Conservation (phyloP, 2,797 vertebrate genomes). For the Remorina albescens region DNA sequence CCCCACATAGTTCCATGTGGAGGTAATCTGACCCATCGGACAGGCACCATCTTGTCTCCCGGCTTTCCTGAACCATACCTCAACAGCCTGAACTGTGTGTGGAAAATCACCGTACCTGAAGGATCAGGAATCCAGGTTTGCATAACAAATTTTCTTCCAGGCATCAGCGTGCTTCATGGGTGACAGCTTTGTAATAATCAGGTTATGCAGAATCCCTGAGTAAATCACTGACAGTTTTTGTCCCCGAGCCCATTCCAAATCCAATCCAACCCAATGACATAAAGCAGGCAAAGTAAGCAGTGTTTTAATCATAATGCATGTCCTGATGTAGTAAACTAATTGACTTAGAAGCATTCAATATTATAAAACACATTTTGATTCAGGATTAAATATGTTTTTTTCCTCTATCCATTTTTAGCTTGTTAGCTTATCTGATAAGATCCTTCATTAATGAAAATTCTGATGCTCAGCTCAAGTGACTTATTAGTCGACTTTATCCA, state of each 20-base stretch:
- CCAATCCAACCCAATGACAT: not conserved
- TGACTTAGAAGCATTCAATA: not conserved
- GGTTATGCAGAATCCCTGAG: not conserved
- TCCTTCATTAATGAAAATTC: not conserved
- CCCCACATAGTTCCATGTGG: constrained; percentile 98
- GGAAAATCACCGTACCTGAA: constrained; percentile 97
- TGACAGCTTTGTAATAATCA: not conserved
- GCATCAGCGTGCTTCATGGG: not conserved
- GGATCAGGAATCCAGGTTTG: constrained; percentile 97
- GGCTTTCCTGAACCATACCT: constrained; percentile 98
- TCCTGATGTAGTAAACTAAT: not conserved
- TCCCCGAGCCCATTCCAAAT: no score
- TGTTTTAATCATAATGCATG: not conserved
- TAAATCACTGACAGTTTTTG: not conserved
- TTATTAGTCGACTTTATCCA: not conserved
- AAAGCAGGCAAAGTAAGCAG: not conserved
- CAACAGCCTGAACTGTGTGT: constrained; percentile 98
- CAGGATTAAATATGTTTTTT: not conserved
- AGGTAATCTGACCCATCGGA: constrained; percentile 94
- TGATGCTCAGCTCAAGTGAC: not conserved
- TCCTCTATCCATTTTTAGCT: not conserved
- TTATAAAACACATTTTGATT: not conserved
- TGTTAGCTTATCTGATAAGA: not conserved
- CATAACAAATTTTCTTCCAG: not conserved
- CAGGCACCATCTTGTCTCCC: constrained; percentile 95